Conservation (phyloP, 1,140 invertebrate species). For the Ptiloglossa arizonensis region DNA sequence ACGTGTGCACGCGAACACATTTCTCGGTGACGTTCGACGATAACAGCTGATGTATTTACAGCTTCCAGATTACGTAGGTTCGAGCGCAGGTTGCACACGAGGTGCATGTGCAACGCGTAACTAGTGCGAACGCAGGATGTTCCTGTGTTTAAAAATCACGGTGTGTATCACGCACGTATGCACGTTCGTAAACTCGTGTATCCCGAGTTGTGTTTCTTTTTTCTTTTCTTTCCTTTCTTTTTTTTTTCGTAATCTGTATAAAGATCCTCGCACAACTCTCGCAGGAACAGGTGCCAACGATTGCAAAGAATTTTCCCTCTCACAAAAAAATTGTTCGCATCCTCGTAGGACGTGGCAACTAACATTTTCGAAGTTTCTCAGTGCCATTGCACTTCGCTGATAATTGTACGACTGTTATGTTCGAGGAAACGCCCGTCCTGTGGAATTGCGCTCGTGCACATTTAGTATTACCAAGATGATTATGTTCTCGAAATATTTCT, state of each 20-base stretch:
- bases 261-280: conserved; percentile 67
- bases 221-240: too few species aligned
- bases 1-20: background rate
- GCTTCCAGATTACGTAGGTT: conserved; percentile 26
- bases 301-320: conserved; percentile 28
- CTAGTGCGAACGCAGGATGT: conserved; percentile 26
- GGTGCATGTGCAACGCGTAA: background rate
- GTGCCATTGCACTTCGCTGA: background rate
- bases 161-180: conserved; percentile 28
- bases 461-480: background rate
- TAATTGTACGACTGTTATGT: background rate
- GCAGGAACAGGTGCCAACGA: conserved; percentile 47
- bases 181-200: conserved; percentile 41
- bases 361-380: conserved; percentile 14
- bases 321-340: background rate
- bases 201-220: conserved; percentile 44
- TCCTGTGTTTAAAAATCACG: conserved; percentile 44
- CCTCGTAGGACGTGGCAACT: background rate
- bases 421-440: background rate
- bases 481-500: too few species aligned
- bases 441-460: background rate
- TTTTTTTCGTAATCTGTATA: conserved; percentile 64
- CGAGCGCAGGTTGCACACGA: background rate
- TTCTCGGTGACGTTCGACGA: conserved; percentile 18
- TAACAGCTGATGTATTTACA: conserved; percentile 48